A percentile compares a stretch with the other conserved stretches of the same genome.
phyloP scores from a whole-genome alignment of 2,113 vertebrate genomes.

The Pachycephala philippinensis region DNA sequence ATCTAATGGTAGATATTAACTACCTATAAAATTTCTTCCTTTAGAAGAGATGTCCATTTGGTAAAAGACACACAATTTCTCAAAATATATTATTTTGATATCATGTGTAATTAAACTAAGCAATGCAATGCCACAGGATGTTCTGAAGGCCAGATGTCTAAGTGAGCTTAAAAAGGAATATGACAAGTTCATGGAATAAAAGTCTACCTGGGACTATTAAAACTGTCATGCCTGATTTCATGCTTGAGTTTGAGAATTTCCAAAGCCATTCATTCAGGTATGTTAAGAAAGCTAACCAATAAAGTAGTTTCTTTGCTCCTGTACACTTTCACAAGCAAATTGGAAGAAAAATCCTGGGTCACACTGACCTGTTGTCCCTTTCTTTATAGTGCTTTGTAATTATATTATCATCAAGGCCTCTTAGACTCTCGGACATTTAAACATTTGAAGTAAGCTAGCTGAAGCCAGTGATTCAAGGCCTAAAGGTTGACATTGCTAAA shows the following conservation, averaged over 20 bases:
- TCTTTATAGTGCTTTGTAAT: neutral
- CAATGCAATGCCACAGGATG: neutral
- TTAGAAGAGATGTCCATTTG: neutral
- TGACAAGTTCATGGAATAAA: neutral
- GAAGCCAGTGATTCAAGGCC: neutral
- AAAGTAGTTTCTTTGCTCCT: neutral
- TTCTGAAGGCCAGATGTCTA: neutral
- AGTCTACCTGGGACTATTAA: neutral
- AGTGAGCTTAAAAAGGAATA: neutral
- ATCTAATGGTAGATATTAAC: neutral
- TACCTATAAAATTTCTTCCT: neutral
- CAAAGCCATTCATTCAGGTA: neutral
- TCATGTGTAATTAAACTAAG: neutral
- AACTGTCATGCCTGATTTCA: neutral
- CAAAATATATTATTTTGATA: neutral
- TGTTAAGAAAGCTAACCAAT: neutral
- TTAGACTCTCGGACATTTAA: neutral
- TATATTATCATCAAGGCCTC: neutral
- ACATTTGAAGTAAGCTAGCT: neutral
- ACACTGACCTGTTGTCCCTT: neutral
- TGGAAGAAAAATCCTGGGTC: neutral
- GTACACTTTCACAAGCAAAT: neutral
- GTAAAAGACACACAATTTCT: neutral
- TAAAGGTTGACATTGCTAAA: neutral
- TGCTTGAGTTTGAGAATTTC: neutral